phyloP scores from a whole-genome alignment of 2,797 vertebrate genomes.

The Phoebastria nigripes region DNA sequence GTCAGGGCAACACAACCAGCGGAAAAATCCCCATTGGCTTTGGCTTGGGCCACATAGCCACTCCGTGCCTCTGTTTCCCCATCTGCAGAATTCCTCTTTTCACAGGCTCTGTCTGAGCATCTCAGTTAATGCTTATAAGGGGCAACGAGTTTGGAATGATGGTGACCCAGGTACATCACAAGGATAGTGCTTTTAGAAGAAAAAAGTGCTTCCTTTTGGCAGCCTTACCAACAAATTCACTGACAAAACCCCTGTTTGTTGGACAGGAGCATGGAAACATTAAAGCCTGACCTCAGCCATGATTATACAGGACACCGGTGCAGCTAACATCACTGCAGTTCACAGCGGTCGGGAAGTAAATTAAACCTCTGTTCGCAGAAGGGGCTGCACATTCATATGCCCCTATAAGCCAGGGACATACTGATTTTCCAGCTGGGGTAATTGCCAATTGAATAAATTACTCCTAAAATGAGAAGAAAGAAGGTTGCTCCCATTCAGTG shows the following conservation, averaged over 20 bases:
- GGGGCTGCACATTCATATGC: not conserved
- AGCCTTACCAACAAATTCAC: not conserved
- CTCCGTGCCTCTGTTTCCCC: not conserved
- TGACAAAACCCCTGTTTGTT: not conserved
- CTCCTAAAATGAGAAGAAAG: not conserved
- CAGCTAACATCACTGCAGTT: not conserved
- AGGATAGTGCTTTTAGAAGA: not conserved
- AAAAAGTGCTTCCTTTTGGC: not conserved
- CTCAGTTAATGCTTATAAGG: not conserved
- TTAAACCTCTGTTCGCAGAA: not conserved
- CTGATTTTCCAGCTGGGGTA: not conserved
- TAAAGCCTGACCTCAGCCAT: not conserved
- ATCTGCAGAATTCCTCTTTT: not conserved
- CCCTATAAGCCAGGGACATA: not conserved
- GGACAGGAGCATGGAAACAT: not conserved
- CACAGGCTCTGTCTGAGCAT: not conserved
- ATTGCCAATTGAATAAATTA: not conserved
- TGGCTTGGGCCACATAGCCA: not conserved
- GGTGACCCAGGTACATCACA: not conserved
- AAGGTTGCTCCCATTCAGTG: not conserved
- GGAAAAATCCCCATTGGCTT: not conserved
- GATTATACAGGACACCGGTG: not conserved
- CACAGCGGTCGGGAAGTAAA: not conserved
- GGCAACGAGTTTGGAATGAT: fast-evolving
- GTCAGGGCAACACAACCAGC: not conserved